Evolutionary conservation across 2,113 vertebrate genomes (phyloP).

Genomic region (Pterocles burchelli): DNA sequence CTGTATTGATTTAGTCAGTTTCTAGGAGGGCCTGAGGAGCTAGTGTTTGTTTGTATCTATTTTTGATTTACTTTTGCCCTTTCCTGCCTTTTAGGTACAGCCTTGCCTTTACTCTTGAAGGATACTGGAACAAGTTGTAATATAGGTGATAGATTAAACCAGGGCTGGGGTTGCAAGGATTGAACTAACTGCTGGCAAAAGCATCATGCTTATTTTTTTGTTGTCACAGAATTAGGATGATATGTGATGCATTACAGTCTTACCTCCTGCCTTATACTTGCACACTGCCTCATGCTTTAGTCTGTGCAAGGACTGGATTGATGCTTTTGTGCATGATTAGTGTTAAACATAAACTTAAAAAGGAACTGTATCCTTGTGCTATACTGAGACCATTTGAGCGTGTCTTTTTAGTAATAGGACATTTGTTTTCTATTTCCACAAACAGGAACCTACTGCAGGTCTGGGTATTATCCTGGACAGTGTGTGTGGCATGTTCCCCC

Average conservation of each 20-base stretch:
- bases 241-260: not conserved
- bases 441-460: constrained; percentile 90
- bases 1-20: not conserved
- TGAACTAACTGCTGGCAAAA: constrained; percentile 62
- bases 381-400: not conserved
- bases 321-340: constrained; percentile 45
- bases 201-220: constrained; percentile 21
- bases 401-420: not conserved
- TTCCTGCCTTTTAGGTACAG: constrained; percentile 58
- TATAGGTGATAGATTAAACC: constrained; percentile 59
- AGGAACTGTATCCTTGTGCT: not conserved
- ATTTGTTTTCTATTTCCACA: constrained; percentile 7
- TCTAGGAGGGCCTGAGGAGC: not conserved
- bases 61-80: constrained; percentile 58
- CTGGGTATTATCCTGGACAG: constrained; percentile 95
- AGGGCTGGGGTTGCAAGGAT: constrained; percentile 37
- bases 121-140: constrained; percentile 58
- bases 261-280: constrained; percentile 38
- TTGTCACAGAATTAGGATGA: constrained; percentile 41
- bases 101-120: constrained; percentile 59
- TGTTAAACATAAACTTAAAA: constrained; percentile 17
- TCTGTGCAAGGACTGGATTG: constrained; percentile 47
- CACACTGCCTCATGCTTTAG: constrained; percentile 60
- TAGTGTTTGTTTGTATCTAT: not conserved
- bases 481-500: constrained; percentile 92